phyloP scores from a whole-genome alignment of 2,888 invertebrate genomes.

The Tupiocoris notatus region DNA sequence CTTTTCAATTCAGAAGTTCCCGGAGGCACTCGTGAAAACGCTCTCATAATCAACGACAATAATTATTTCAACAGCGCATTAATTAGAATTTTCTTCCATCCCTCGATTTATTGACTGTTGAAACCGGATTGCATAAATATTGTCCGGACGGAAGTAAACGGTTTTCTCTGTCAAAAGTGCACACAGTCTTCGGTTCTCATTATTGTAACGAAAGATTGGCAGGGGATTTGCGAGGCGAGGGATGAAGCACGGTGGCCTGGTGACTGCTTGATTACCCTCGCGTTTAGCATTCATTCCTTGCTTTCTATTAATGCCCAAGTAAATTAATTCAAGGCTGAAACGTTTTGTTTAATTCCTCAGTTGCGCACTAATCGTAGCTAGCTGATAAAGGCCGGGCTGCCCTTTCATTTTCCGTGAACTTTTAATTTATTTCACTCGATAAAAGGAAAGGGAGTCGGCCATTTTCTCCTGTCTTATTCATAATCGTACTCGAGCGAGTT shows the following conservation, averaged over 20 bases:
- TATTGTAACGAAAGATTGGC: background rate
- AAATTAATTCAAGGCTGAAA: slow-evolving; percentile 30
- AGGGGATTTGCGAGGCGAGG: background rate
- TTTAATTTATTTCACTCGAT: slow-evolving; percentile 11
- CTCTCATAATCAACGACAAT: too few relatives aligned
- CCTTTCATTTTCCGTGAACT: slow-evolving; percentile 20
- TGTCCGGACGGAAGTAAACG: too few relatives aligned
- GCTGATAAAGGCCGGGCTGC: background rate
- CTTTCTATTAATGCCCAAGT: slow-evolving; percentile 35
- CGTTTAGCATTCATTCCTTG: slow-evolving; percentile 39
- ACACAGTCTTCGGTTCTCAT: background rate
- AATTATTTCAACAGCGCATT: too few relatives aligned
- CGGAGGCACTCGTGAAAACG: too few relatives aligned
- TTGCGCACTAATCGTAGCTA: background rate
- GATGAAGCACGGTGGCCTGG: background rate
- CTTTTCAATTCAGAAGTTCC: too few relatives aligned
- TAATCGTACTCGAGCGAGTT: background rate
- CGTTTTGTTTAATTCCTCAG: slow-evolving; percentile 34
- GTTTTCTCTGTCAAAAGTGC: background rate
- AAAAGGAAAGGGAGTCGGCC: background rate
- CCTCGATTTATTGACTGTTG: too few relatives aligned
- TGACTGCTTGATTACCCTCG: slow-evolving; percentile 35
- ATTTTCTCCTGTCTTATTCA: background rate
- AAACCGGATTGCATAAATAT: too few relatives aligned
- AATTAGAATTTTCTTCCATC: too few relatives aligned